Percentiles rank a stretch among this genome's conserved stretches.
phyloP scores from a whole-genome alignment of 1,140 invertebrate species.

The Theocolax elegans region DNA sequence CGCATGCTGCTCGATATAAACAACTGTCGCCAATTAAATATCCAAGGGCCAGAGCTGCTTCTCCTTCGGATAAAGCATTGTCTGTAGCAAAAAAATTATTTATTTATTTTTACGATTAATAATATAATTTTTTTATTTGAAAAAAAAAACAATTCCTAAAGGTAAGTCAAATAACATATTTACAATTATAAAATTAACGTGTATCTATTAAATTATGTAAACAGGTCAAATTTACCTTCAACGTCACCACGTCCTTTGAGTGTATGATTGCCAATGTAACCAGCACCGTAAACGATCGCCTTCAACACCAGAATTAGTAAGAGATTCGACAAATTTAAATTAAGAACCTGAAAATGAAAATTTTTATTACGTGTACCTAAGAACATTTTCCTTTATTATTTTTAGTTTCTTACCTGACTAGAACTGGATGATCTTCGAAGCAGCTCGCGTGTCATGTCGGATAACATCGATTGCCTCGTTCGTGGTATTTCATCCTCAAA shows the following conservation, averaged over 20 bases:
- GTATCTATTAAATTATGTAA: no score
- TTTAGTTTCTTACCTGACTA: slow-evolving; percentile 71
- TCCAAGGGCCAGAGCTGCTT: slow-evolving; percentile 75
- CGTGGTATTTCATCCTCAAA: neutral
- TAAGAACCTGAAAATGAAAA: slow-evolving; percentile 78
- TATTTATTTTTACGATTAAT: neutral
- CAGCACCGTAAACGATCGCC: slow-evolving; percentile 82
- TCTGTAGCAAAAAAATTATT: slow-evolving; percentile 59
- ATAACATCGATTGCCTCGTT: slow-evolving; percentile 62
- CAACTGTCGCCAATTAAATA: slow-evolving; percentile 82
- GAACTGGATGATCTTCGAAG: slow-evolving; percentile 72
- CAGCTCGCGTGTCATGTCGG: slow-evolving; percentile 73
- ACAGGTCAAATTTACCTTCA: slow-evolving; percentile 50
- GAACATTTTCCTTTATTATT: no score
- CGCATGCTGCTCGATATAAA: slow-evolving; percentile 80
- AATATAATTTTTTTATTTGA: no score
- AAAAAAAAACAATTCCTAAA: no score
- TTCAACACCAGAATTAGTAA: slow-evolving; percentile 83
- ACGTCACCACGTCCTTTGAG: slow-evolving; percentile 53
- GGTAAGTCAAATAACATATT: no score
- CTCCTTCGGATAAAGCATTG: slow-evolving; percentile 72
- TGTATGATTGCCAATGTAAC: slow-evolving; percentile 74
- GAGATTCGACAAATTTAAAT: slow-evolving; percentile 84
- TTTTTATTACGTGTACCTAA: no score
- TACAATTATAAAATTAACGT: no score